These are phyloP conservation scores for Popillia japonica DNA, from an alignment of 1,140 invertebrate genomes.

Conservation along the genomic window DNA sequence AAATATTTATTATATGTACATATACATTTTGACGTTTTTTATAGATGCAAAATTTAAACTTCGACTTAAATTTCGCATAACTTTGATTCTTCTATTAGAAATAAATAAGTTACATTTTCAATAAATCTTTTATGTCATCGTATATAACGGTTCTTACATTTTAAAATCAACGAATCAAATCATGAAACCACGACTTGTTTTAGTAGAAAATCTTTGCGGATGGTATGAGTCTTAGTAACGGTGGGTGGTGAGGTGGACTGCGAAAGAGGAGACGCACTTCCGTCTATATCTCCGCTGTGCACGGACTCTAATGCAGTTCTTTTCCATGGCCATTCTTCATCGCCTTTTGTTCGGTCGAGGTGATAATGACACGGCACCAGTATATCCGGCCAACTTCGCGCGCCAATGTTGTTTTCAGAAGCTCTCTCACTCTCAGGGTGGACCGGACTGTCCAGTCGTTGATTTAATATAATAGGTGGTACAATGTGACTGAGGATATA, in stretches of 20 bases:
- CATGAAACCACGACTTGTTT: background rate
- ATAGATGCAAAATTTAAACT: too few species aligned
- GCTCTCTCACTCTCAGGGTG: slow-evolving; percentile 11
- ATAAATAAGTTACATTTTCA: too few species aligned
- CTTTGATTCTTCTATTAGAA: too few species aligned
- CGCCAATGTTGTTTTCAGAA: slow-evolving; percentile 51
- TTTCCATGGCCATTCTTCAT: slow-evolving; percentile 57
- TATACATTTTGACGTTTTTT: too few species aligned
- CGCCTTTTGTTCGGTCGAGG: slow-evolving; percentile 57
- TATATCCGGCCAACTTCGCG: slow-evolving; percentile 54
- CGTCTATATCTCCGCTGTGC: slow-evolving; percentile 42
- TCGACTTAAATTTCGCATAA: too few species aligned
- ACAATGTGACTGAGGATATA: slow-evolving; percentile 50
- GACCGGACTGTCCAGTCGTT: slow-evolving; percentile 49
- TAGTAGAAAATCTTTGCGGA: background rate
- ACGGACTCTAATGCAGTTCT: slow-evolving; percentile 55
- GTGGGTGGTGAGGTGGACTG: slow-evolving; percentile 30
- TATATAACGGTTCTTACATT: background rate
- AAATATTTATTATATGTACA: too few species aligned
- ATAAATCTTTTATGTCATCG: too few species aligned
- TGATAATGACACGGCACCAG: slow-evolving; percentile 58
- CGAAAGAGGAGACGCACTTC: slow-evolving; percentile 43
- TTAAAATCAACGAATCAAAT: background rate
- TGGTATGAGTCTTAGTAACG: slow-evolving; percentile 49
- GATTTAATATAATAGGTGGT: slow-evolving; percentile 57